Base-by-base conservation (phyloP, 2,113 vertebrate species). In the Periophthalmus modestus region DNA sequence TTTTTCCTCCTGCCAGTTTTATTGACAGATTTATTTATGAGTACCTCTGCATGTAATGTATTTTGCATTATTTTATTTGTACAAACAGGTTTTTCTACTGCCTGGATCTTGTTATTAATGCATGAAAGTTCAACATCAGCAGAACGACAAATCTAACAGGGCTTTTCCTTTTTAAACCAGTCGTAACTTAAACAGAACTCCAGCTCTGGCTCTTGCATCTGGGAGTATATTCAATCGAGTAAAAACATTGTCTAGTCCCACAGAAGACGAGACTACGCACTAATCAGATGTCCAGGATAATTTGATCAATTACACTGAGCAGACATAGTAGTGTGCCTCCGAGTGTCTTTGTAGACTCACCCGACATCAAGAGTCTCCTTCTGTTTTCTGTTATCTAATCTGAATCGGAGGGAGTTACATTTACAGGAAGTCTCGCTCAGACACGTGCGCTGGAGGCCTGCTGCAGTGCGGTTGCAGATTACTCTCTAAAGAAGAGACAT, bases 391-490 rank as follows among this genome's bases (percentile, higher is more conserved):
- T 54, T 73, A 34, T 68, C 61, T 69, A 13, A 76, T 55, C 69
- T 47, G 52, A 58, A 52, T 74, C 48, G 72, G 66, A 24, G 58
- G 10, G 13, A 66, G 21, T 74, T n/a, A 39, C 55, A 74, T 28
- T 57, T 62, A 58, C 6, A 74, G 21, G 48, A 79, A n/a, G 19
- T 72, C 62, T 78, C 50, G 39, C 52, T 59, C 63, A 54, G 57
- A 66, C 21, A 52, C 7, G 47, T 46, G 63, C 69, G 73, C 48
- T 70, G 48, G 65, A 47, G 59, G 54, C 70, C 46, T 77, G 78
- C 78, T 87, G 88, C 84, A 89, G 82, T 90, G 85, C 68, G n/a
- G 78, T 66, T 76, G 74, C 75, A 71, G 73, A 67, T 52, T 55
- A 55, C 1, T 55, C 47, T 68, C 36, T 61, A 69, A 62, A 76